Conservation (phyloP, 2,113 vertebrate species). For the Ifrita kowaldi region DNA sequence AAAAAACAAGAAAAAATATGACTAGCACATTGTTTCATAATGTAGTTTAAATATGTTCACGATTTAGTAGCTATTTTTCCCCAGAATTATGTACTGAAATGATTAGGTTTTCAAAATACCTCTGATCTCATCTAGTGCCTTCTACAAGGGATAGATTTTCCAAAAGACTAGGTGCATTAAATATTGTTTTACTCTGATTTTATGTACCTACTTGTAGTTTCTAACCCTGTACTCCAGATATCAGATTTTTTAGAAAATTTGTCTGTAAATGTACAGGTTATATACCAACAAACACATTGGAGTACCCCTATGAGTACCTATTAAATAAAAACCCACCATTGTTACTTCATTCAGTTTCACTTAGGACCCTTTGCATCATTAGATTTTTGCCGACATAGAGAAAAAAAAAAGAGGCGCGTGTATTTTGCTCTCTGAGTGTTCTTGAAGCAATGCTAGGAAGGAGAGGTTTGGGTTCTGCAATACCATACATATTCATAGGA, state of each 20-base stretch:
- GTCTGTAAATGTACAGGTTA: background rate
- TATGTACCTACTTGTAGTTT: background rate
- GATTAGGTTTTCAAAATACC: background rate
- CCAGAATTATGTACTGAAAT: background rate
- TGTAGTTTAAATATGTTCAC: background rate
- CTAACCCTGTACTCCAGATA: background rate
- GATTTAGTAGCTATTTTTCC: background rate
- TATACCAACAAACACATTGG: background rate
- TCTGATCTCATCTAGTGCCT: background rate
- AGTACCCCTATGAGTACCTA: background rate
- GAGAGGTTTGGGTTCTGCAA: background rate
- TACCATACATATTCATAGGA: background rate
- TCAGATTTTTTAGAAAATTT: background rate
- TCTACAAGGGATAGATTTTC: background rate
- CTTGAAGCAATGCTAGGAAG: background rate
- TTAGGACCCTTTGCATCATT: background rate
- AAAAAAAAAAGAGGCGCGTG: background rate
- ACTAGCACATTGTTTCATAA: background rate
- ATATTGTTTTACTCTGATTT: background rate
- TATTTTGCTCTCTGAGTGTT: background rate
- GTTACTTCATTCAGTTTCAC: background rate
- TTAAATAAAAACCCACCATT: fast-evolving
- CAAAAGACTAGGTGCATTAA: background rate
- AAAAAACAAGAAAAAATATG: background rate
- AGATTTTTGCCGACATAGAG: background rate